Percentiles rank a stretch among this genome's conserved stretches.
Conservation (phyloP, 2,888 invertebrate species). For the Acleris holmiana region DNA sequence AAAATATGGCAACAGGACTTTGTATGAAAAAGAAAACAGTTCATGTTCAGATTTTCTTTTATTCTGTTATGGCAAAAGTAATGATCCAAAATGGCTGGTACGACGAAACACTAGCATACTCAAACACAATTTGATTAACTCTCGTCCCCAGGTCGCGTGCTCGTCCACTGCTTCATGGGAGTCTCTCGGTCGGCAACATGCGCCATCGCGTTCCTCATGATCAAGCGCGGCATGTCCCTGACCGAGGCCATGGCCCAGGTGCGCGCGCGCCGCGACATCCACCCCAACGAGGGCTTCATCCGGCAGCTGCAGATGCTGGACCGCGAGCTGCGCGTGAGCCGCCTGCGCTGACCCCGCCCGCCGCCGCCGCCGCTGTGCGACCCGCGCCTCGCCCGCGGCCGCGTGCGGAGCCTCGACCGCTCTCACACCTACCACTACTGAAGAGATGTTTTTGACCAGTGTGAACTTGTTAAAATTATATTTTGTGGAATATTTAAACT, state of each 20-base stretch:
- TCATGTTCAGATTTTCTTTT: too few species aligned
- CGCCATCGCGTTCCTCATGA: conserved; percentile 92
- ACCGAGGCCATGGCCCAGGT: conserved; percentile 89
- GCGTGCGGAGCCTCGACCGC: conserved; percentile 72
- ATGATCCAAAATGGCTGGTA: too few species aligned
- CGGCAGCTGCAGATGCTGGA: conserved; percentile 89
- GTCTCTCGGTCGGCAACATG: conserved; percentile 93
- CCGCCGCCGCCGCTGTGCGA: conserved; percentile 58
- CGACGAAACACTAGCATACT: neutral
- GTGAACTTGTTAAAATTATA: conserved; percentile 33
- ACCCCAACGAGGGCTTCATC: conserved; percentile 92
- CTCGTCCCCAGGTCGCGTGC: conserved; percentile 86
- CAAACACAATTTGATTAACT: neutral
- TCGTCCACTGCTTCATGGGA: conserved; percentile 92
- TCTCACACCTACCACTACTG: conserved; percentile 55
- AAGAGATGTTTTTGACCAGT: conserved; percentile 31
- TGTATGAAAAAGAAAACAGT: too few species aligned
- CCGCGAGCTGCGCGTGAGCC: conserved; percentile 83
- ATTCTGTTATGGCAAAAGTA: too few species aligned
- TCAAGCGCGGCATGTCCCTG: conserved; percentile 89
- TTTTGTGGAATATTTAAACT: conserved; percentile 35
- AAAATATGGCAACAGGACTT: too few species aligned
- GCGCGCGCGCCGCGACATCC: conserved; percentile 88
- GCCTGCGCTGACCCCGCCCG: conserved; percentile 75
- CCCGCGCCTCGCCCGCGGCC: conserved; percentile 53